Evolutionary conservation across 2,888 invertebrate species (phyloP), one percentile per base, ranked within the genome.

Genomic region (Philaethria dido): DNA sequence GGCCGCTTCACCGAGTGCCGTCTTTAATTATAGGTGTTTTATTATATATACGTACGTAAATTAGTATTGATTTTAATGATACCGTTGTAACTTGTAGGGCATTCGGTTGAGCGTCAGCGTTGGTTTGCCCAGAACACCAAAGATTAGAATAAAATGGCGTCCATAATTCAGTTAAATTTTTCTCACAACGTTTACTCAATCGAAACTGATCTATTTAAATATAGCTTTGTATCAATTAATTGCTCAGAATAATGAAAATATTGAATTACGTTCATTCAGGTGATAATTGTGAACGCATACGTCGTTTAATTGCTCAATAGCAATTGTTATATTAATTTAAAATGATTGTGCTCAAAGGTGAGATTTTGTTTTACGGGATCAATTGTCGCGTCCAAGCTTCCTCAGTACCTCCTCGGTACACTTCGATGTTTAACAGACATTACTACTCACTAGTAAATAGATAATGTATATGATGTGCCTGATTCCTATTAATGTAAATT

Each of bases 401-500:
- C 68, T 66, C 48, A 67, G 74, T 78, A 77, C 77, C 72, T 76
- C 72, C 72, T 74, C 71, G 79, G 77, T 78, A 78, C 72, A 33
- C 57, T 47, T 79, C 75, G 74, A 77, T 79, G 75, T 75, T 81
- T 76, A 81, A 79, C 78, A 77, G 42, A 77, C 73, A 77, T 75
- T 76, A 78, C 82, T 85, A 86, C 85, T 87, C 85, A 85, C 79
- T 89, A 88, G 85, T 82, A 75, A 78, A 84, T 89, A 87, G 80
- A 76, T 78, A 76, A 76, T 77, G 77, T 83, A 79, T 84, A 80
- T 86, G 86, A 89, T 89, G 89, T 90, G 91, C 89, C 92, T 90
- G 92, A 92, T 92, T 92, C 92, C 92, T 92, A 91, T 89, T 91
- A 90, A 85, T 88, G 83, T 92, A 89, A 84, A 86, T 88, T 90